Evolutionary conservation across 2,888 invertebrate species (phyloP).

Genomic region (Pollenia angustigena): DNA sequence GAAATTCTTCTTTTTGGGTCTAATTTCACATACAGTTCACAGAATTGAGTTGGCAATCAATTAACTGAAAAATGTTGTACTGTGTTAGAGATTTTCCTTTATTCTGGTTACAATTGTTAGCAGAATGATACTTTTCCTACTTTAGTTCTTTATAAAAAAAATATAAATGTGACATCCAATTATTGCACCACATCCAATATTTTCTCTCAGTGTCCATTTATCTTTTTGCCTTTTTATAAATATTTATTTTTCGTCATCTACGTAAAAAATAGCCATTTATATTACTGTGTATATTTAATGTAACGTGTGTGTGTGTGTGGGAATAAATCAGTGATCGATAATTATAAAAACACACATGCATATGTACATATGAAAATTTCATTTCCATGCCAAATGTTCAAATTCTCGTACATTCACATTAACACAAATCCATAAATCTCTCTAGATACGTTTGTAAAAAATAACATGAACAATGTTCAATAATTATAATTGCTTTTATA

Average conservation of each 20-base stretch:
- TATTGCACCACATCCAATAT: no score
- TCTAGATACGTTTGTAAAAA: background rate
- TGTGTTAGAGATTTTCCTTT: no score
- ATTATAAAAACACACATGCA: slow-evolving; percentile 26
- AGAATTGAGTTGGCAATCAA: no score
- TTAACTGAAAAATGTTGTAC: no score
- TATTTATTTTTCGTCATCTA: background rate
- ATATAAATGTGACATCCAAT: no score
- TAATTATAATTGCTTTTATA: slow-evolving; percentile 47
- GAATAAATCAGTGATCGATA: slow-evolving; percentile 42
- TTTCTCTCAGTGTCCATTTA: background rate
- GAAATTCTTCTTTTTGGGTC: no score
- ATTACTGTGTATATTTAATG: background rate
- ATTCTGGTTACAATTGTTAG: no score
- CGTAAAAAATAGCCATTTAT: background rate
- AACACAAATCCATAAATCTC: background rate
- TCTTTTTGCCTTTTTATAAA: background rate
- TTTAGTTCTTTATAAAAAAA: no score
- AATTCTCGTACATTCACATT: no score
- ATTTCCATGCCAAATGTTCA: background rate
- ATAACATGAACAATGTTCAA: background rate
- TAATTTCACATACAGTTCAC: no score
- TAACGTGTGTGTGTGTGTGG: background rate
- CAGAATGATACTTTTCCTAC: no score
- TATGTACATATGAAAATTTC: background rate